Percentiles rank a stretch among this genome's conserved stretches.
Conservation (phyloP, 2,797 vertebrate species). For the Pelochelys cantorii region DNA sequence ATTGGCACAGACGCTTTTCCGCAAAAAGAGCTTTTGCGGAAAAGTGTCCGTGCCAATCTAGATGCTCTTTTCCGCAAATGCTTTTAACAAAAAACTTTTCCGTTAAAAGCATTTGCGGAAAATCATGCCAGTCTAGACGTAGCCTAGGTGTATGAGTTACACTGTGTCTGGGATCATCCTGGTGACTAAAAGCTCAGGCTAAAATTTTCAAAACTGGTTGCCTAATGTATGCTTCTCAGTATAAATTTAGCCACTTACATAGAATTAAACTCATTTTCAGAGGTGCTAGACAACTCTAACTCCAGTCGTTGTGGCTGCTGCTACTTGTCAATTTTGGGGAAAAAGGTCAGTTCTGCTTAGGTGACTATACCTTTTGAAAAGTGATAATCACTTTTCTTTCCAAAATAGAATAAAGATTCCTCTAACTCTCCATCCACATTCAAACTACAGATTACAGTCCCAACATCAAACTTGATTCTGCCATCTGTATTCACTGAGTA, state of each 20-base stretch:
- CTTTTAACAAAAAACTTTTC: too few relatives aligned
- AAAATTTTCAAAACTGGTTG: not conserved
- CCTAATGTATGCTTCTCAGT: not conserved
- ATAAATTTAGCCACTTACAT: not conserved
- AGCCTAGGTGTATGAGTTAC: too few relatives aligned
- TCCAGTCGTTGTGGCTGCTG: not conserved
- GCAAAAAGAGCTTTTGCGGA: too few relatives aligned
- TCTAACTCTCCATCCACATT: not conserved
- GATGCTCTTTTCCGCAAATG: too few relatives aligned
- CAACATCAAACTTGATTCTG: not conserved
- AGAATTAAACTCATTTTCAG: not conserved
- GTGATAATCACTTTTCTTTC: not conserved
- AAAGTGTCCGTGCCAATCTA: too few relatives aligned
- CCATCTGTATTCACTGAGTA: not conserved
- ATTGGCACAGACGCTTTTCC: too few relatives aligned
- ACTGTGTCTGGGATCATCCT: rapidly evolving
- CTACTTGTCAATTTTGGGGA: not conserved
- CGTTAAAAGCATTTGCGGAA: too few relatives aligned
- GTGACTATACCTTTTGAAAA: not conserved
- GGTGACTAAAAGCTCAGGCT: not conserved
- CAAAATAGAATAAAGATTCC: not conserved
- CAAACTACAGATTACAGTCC: not conserved
- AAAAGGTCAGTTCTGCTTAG: not conserved
- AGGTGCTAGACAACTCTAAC: not conserved
- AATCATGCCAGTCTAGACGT: too few relatives aligned